phyloP scores from a whole-genome alignment of 2,888 invertebrate species.

The Caenorhabditis angaria region DNA sequence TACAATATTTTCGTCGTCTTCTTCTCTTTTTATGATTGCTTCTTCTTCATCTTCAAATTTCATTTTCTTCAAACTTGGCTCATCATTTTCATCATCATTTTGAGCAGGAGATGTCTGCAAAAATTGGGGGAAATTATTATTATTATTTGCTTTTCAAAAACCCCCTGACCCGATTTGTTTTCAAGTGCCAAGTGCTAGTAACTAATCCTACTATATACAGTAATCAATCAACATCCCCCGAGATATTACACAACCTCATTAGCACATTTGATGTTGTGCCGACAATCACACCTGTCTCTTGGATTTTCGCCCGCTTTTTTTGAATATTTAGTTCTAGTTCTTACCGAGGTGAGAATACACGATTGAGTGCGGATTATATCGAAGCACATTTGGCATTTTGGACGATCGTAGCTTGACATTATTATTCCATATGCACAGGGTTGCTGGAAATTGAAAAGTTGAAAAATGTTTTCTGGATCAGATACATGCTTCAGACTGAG shows the following conservation, averaged over 20 bases:
- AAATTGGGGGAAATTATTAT: too few species aligned
- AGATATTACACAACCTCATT: constrained; percentile 48
- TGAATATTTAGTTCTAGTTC: not conserved
- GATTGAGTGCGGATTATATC: constrained; percentile 43
- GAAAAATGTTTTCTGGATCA: not conserved
- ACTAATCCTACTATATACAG: constrained; percentile 14
- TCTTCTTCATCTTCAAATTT: constrained; percentile 14
- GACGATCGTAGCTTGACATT: constrained; percentile 55
- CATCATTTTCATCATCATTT: constrained; percentile 14
- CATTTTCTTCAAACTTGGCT: constrained; percentile 35
- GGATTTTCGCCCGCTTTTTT: not conserved
- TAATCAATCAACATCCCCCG: constrained; percentile 29
- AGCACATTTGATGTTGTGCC: constrained; percentile 28
- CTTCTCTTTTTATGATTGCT: too few species aligned
- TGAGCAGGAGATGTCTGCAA: not conserved
- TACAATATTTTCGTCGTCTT: not conserved
- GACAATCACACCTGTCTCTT: constrained; percentile 30
- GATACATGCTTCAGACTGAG: not conserved
- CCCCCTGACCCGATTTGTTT: not conserved
- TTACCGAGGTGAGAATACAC: constrained; percentile 22
- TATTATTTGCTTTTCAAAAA: not conserved
- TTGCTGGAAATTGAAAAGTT: constrained; percentile 6
- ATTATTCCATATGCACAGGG: constrained; percentile 56
- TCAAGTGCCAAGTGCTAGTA: constrained; percentile 18
- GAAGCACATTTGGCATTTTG: constrained; percentile 62